Percentiles rank a stretch among this genome's conserved stretches.
phyloP scores from a whole-genome alignment of 2,888 invertebrate species.

The Masnerella sp. region DNA sequence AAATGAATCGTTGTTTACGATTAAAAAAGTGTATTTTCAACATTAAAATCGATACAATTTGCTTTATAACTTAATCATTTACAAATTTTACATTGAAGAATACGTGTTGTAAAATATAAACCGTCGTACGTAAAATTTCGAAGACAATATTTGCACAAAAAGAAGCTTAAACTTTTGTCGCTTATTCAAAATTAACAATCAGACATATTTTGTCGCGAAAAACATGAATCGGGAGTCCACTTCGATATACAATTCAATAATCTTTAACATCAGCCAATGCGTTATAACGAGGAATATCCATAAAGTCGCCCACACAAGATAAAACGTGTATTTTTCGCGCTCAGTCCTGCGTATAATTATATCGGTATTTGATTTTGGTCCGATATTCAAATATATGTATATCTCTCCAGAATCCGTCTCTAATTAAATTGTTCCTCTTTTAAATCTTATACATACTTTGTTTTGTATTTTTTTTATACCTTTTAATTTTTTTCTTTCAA shows the following conservation, averaged over 20 bases:
- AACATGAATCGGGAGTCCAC: conserved; percentile 48
- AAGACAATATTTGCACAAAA: conserved; percentile 55
- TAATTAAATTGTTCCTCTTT: conserved; percentile 45
- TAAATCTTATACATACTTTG: conserved; percentile 61
- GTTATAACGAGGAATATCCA: conserved; percentile 46
- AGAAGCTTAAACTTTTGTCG: conserved; percentile 45
- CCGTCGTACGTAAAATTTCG: conserved; percentile 58
- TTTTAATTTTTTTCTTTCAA: conserved; percentile 74
- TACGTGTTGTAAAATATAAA: conserved; percentile 58
- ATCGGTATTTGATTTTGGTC: conserved; percentile 68
- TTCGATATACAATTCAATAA: conserved; percentile 54
- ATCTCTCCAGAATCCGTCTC: conserved; percentile 36
- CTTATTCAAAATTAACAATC: conserved; percentile 43
- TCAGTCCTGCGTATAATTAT: conserved; percentile 70
- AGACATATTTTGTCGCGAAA: conserved; percentile 38
- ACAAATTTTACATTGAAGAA: conserved; percentile 61
- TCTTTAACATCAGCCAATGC: conserved; percentile 55
- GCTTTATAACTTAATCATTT: conserved; percentile 61
- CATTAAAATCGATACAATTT: conserved; percentile 61
- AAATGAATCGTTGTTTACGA: conserved; percentile 37
- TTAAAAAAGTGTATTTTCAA: conserved; percentile 62
- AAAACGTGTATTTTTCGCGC: conserved; percentile 39
- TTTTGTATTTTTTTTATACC: conserved; percentile 57
- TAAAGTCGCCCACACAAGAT: conserved; percentile 44
- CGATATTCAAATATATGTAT: conserved; percentile 33